Evolutionary conservation across 1,140 invertebrate species (phyloP).

Genomic region (Euborellia annulipes): DNA sequence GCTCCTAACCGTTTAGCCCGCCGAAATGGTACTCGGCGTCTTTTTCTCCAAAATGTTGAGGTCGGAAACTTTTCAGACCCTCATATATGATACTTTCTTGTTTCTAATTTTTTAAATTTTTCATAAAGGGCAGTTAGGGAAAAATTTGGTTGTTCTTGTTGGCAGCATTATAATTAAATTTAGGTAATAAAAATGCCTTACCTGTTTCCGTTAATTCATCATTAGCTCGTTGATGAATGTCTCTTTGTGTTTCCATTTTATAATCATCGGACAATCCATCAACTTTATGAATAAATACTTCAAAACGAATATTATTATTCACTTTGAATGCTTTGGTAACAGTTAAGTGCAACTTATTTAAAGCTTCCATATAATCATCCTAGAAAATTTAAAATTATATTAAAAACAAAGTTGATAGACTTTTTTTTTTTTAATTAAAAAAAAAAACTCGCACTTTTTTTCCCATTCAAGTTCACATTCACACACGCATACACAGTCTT

Average conservation of each 20-base stretch:
- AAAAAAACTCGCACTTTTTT: not conserved
- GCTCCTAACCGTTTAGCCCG: too few species aligned
- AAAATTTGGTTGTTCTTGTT: too few species aligned
- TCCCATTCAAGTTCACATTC: too few species aligned
- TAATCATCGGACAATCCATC: constrained; percentile 97
- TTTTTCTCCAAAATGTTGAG: too few species aligned
- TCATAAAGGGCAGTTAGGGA: too few species aligned
- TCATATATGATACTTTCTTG: too few species aligned
- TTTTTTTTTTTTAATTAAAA: not conserved
- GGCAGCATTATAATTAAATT: too few species aligned
- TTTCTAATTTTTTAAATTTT: too few species aligned
- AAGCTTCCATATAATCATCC: constrained; percentile 93
- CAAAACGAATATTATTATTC: constrained; percentile 93
- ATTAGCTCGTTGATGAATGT: constrained; percentile 92
- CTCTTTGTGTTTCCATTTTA: constrained; percentile 95
- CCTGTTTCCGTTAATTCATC: constrained; percentile 86
- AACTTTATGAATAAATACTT: constrained; percentile 98
- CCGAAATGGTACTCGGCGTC: too few species aligned
- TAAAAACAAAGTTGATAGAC: constrained; percentile 3
- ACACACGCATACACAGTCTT: too few species aligned
- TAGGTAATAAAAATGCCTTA: too few species aligned
- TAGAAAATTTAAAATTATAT: constrained; percentile 25
- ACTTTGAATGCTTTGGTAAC: constrained; percentile 92
- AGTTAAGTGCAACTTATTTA: constrained; percentile 80
- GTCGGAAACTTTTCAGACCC: too few species aligned